Conservation (phyloP, 2,113 vertebrate genomes). For the Fregetta grallaria region DNA sequence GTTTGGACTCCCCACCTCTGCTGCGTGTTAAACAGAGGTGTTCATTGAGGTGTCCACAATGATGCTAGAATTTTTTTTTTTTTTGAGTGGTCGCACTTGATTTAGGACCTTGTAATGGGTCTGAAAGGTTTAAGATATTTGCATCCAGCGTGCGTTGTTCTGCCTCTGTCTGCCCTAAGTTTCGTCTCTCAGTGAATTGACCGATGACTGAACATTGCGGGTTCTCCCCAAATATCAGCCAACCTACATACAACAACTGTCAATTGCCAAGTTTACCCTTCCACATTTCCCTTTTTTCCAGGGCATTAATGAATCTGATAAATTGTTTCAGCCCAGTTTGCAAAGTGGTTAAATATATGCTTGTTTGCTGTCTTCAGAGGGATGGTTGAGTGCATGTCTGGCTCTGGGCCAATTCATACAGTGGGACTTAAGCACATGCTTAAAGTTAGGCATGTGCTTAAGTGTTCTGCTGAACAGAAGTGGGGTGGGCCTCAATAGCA, state of each 20-base stretch:
- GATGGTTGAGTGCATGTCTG: neutral
- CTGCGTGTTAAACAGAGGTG: neutral
- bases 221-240: neutral
- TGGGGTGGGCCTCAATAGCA: neutral
- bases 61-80: neutral
- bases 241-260: neutral
- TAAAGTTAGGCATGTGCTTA: neutral
- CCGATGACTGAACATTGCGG: fast-evolving
- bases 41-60: neutral
- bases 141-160: neutral
- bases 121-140: neutral
- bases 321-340: neutral
- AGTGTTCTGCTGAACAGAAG: neutral
- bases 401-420: neutral
- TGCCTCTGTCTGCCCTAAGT: neutral
- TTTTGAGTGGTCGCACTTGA: neutral
- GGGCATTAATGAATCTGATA: neutral
- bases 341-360: neutral
- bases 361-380: neutral
- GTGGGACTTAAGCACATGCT: neutral
- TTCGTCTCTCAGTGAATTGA: neutral
- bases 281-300: neutral
- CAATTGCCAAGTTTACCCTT: neutral
- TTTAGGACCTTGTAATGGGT: neutral
- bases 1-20: neutral